Evolutionary conservation across 2,113 vertebrate species (phyloP).

Genomic region (Leptobrachium leishanense): DNA sequence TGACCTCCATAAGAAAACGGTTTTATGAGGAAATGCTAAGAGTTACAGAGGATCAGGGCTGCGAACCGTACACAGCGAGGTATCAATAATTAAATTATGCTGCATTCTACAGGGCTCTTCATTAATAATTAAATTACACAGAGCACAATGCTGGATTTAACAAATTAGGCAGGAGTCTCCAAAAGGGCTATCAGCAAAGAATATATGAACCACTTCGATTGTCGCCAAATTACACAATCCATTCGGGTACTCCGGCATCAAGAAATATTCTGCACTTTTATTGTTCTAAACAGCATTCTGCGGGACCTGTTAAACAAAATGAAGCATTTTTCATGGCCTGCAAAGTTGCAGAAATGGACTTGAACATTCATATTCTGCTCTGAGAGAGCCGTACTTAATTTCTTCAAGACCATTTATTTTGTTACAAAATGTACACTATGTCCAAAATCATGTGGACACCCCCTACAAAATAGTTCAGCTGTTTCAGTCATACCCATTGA

Average conservation of each 20-base stretch:
- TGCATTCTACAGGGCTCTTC: slow-evolving; percentile 6
- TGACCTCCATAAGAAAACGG: not conserved
- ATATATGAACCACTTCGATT: slow-evolving; percentile 15
- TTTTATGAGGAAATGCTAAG: not conserved
- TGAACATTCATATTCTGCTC: too few relatives aligned
- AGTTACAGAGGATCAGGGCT: not conserved
- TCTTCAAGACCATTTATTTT: too few relatives aligned
- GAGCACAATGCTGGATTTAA: slow-evolving; percentile 7
- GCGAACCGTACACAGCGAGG: not conserved
- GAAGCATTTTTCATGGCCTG: not conserved
- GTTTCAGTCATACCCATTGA: too few relatives aligned
- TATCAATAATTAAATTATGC: slow-evolving; percentile 16
- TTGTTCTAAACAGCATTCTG: not conserved
- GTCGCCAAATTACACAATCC: slow-evolving; percentile 12
- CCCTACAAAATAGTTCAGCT: too few relatives aligned
- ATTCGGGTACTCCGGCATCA: not conserved
- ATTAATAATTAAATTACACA: slow-evolving; percentile 40
- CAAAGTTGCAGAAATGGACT: too few relatives aligned
- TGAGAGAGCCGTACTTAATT: too few relatives aligned
- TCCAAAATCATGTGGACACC: too few relatives aligned
- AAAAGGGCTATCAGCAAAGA: slow-evolving; percentile 23
- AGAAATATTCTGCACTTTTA: not conserved
- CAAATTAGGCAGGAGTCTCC: slow-evolving; percentile 11
- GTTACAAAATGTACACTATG: too few relatives aligned
- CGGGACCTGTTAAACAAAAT: not conserved